A percentile compares a stretch with the other conserved stretches of the same genome.
Conservation (phyloP, 2,113 vertebrate genomes). For the Sialia sialis region DNA sequence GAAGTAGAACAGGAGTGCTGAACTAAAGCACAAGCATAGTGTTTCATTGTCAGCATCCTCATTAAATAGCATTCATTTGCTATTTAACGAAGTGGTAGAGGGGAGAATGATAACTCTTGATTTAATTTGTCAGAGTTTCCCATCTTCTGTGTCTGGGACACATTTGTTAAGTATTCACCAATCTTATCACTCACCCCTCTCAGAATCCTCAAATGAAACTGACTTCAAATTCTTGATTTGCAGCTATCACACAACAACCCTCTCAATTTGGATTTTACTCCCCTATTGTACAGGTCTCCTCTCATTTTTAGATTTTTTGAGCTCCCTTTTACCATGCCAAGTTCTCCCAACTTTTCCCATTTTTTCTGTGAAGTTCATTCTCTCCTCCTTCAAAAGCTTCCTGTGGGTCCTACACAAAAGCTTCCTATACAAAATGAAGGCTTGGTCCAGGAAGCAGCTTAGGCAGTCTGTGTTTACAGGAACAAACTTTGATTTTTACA, state of each 20-base stretch:
- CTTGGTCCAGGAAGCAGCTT: background rate
- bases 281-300: background rate
- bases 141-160: background rate
- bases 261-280: background rate
- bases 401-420: background rate
- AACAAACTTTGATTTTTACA: background rate
- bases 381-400: slow-evolving; percentile 32
- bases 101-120: background rate
- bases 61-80: background rate
- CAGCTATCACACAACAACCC: background rate
- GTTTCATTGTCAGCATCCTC: background rate
- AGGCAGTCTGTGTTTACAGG: background rate
- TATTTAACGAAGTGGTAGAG: background rate
- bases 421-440: background rate
- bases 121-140: background rate
- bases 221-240: background rate
- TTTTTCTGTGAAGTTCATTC: background rate
- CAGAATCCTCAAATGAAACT: background rate
- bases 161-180: background rate
- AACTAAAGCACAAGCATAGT: background rate
- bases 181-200: background rate
- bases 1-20: background rate
- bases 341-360: background rate
- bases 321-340: background rate
- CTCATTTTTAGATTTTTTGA: background rate